A percentile compares a stretch with the other conserved stretches of the same genome.
phyloP scores from a whole-genome alignment of 2,113 vertebrate genomes.

The Mormoops blainvillei region DNA sequence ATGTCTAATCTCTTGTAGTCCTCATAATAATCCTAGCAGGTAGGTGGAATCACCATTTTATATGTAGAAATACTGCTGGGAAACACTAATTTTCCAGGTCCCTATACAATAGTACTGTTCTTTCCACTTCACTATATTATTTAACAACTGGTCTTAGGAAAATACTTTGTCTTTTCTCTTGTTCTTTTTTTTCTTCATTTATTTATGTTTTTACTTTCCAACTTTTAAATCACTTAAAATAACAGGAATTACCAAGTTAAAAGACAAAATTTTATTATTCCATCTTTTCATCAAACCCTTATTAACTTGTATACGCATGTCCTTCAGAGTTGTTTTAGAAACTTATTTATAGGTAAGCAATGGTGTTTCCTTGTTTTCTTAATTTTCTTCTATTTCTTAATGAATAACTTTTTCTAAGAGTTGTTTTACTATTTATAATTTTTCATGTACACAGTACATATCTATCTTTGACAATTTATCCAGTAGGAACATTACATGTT shows the following conservation, averaged over 20 bases:
- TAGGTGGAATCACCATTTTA: background rate
- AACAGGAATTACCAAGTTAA: background rate
- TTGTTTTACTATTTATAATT: background rate
- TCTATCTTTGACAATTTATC: background rate
- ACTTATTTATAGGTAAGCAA: background rate
- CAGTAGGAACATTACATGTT: background rate
- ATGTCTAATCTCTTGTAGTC: background rate
- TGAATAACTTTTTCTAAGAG: background rate
- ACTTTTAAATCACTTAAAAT: background rate
- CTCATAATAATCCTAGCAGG: background rate
- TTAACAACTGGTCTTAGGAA: conserved; percentile 26
- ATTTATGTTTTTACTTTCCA: background rate
- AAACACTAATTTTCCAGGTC: background rate
- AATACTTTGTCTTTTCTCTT: background rate
- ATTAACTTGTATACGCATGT: background rate
- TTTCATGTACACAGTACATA: background rate
- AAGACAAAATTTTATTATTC: background rate
- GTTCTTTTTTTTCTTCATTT: background rate
- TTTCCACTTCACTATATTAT: background rate
- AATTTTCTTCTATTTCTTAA: conserved; percentile 4
- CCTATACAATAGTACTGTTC: background rate
- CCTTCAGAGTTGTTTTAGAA: background rate
- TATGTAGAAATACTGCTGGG: background rate
- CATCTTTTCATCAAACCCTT: background rate
- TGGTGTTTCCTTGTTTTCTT: background rate